Evolutionary conservation across 2,113 vertebrate species (phyloP).

Genomic region (Muntiacus muntjak): DNA sequence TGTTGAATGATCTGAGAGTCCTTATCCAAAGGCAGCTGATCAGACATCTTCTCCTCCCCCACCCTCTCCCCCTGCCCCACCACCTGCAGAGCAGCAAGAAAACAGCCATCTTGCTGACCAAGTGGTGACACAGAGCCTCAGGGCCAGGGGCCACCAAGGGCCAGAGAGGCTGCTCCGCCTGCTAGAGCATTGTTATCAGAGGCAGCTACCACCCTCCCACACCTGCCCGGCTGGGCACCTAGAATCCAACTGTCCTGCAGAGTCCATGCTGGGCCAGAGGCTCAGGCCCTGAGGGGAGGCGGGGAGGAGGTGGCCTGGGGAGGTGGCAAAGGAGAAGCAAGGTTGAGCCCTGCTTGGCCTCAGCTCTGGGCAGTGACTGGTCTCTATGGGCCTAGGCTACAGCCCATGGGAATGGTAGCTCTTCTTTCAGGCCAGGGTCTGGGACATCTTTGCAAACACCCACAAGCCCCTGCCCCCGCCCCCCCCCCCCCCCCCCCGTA

Average conservation of each 20-base stretch:
- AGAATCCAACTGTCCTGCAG: neutral
- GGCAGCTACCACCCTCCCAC: neutral
- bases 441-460: neutral
- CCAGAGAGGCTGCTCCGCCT: neutral
- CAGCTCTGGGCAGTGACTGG: neutral
- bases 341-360: neutral
- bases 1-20: neutral
- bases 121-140: neutral
- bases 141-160: neutral
- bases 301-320: neutral
- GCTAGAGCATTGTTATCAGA: neutral
- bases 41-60: neutral
- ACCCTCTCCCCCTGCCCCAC: neutral
- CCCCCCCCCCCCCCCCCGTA: neutral
- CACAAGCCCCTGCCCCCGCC: rapidly evolving
- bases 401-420: neutral
- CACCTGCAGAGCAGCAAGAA: neutral
- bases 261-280: neutral
- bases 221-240: neutral
- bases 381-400: neutral
- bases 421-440: neutral
- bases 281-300: neutral
- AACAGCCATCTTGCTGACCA: conserved; percentile 25
- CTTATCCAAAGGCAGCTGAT: conserved; percentile 9
- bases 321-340: neutral